Conservation (phyloP, 2,797 vertebrate species). For the Muscicapa striata region DNA sequence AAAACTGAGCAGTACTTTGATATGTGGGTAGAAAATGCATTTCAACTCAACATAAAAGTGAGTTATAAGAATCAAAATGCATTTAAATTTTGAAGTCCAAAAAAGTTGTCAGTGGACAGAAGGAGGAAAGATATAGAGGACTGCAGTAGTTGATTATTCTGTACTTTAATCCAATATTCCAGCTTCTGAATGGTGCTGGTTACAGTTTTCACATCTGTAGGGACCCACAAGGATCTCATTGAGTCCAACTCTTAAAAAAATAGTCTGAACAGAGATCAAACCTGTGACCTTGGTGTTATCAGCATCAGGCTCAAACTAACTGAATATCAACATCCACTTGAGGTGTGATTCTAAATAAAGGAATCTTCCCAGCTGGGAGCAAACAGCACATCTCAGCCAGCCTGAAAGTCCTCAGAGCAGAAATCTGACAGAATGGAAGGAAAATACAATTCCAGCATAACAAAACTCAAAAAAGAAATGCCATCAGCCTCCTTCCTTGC, state of each 20-base stretch:
- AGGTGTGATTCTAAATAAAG: not conserved
- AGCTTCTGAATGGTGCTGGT: not conserved
- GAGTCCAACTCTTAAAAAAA: not conserved
- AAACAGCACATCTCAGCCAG: not conserved
- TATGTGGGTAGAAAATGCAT: not conserved
- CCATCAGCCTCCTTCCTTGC: not conserved
- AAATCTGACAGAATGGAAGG: not conserved
- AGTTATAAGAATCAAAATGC: not conserved
- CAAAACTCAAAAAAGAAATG: not conserved
- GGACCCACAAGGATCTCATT: not conserved
- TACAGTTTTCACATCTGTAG: not conserved
- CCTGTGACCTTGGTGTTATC: not conserved
- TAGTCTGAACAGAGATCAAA: accelerated
- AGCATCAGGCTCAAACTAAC: not conserved
- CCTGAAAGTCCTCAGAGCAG: not conserved
- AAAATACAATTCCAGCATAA: not conserved
- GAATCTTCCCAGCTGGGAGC: not conserved
- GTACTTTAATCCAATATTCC: not conserved
- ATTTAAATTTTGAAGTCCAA: not conserved
- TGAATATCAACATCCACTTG: not conserved
- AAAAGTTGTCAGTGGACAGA: not conserved
- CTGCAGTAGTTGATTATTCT: not conserved
- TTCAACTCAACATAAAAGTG: not conserved
- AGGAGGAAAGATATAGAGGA: not conserved
- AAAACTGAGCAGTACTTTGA: not conserved